Conservation (phyloP, 1,140 invertebrate species). For the Drosophila ogumai region DNA sequence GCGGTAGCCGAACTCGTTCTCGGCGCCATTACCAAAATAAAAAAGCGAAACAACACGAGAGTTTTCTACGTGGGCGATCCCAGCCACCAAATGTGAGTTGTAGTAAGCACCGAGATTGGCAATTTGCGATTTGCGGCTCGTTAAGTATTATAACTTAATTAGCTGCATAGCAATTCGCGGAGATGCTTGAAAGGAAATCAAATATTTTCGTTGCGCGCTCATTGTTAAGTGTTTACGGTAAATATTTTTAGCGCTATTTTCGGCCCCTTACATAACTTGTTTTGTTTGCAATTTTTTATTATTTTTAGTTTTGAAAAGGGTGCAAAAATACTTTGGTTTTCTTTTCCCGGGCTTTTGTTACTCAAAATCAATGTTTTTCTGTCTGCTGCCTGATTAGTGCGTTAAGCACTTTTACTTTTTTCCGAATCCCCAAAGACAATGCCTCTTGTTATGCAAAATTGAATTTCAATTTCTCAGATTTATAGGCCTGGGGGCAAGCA, state of each 20-base stretch:
- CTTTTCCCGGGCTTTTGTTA: slow-evolving; percentile 57
- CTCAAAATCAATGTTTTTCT: slow-evolving; percentile 46
- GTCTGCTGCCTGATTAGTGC: slow-evolving; percentile 56
- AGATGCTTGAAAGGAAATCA: slow-evolving; percentile 30
- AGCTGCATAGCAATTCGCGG: slow-evolving; percentile 25
- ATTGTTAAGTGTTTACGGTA: slow-evolving; percentile 55
- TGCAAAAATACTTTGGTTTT: slow-evolving; percentile 40
- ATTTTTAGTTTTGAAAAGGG: slow-evolving; percentile 1
- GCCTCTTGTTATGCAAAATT: slow-evolving; percentile 40
- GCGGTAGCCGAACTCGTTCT: slow-evolving; percentile 45
- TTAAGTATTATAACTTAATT: slow-evolving; percentile 56
- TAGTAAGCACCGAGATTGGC: slow-evolving; percentile 15
- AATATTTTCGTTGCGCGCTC: slow-evolving; percentile 34
- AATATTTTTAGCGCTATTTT: slow-evolving; percentile 43
- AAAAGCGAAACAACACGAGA: slow-evolving; percentile 22
- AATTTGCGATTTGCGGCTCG: slow-evolving; percentile 22
- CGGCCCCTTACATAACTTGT: slow-evolving; percentile 36
- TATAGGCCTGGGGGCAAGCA: slow-evolving; percentile 7
- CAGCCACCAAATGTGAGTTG: slow-evolving; percentile 14
- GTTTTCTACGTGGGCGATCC: slow-evolving; percentile 46
- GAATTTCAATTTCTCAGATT: slow-evolving; percentile 26
- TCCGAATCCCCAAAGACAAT: slow-evolving; percentile 21
- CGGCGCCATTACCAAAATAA: slow-evolving; percentile 55
- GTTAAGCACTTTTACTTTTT: slow-evolving; percentile 65
- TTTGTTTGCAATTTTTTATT: slow-evolving; percentile 33